Base-by-base conservation (phyloP, 2,113 vertebrate species). In the Passer domesticus region DNA sequence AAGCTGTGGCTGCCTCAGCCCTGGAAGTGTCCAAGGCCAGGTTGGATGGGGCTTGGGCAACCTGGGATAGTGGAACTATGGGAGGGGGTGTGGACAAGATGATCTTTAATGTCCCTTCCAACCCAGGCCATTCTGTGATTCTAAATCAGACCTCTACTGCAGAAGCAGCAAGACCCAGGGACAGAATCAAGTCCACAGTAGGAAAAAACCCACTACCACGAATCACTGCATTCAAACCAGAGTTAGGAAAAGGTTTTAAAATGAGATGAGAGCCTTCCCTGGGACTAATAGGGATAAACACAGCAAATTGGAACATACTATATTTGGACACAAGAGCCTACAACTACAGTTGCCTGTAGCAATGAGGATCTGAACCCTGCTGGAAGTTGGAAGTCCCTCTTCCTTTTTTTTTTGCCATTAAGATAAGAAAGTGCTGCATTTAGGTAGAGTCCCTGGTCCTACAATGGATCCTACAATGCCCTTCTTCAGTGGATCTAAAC, bases 11-110 rank as follows among this genome's bases (percentile, higher is more conserved):
- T 46, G 46, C 69, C 53, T 24, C 39, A 60, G 1, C 33, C 39
- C 78, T 75, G n/a, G 19, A 33, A 68, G 28, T 18, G 28, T 28
- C 39, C 53, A 39, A 25, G 23, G 17, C 7, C 35, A 66, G 14
- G 21, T 0, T 60, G 53, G 39, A 74, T 1, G 5, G 28, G 28
- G 46, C 28, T 52, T 46, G 28, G 37, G 39, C 24, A 43, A 17
- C 13, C 5, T 60, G n/a, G 1, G 0, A 0, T 1, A 22, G 30
- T 41, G 24, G 47, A 53, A 55, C 7, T 28, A 59, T 3, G 27
- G 23, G 28, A 81, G 23, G 9, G 7, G 33, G 10, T 20, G 25
- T 59, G 37, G 27, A 46, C 12, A 44, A 14, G 15, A 37, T 20
- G 19, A 67, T 39, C 52, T 46, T 59, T 8, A 67, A 67, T 5